Evolutionary conservation across 2,797 vertebrate species (phyloP).

Genomic region (Ibycter americanus): DNA sequence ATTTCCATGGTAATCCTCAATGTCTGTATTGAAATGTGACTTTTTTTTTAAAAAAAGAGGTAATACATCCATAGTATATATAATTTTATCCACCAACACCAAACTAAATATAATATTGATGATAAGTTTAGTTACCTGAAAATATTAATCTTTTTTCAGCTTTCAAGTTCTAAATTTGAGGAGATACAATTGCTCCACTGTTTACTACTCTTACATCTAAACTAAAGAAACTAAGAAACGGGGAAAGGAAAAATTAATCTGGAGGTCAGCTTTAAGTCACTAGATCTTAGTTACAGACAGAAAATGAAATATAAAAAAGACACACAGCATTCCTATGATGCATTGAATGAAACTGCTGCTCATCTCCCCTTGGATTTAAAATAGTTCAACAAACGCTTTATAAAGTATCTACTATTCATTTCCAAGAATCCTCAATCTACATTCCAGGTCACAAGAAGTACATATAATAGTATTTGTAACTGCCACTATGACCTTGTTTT

Average conservation of each 20-base stretch:
- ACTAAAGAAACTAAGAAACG: neutral
- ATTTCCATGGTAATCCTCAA: neutral
- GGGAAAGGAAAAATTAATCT: neutral
- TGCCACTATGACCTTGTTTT: neutral
- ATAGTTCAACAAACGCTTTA: neutral
- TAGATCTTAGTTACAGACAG: neutral
- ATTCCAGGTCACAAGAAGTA: neutral
- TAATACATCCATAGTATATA: neutral
- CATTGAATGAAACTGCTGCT: neutral
- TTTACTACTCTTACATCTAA: conserved; percentile 1
- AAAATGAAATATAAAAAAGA: neutral
- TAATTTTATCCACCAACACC: neutral
- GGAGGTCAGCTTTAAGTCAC: neutral
- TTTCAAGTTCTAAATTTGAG: conserved; percentile 10
- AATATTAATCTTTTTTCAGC: neutral
- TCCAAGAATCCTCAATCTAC: neutral
- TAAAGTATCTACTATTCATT: neutral
- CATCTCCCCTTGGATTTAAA: neutral
- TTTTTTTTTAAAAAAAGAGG: neutral
- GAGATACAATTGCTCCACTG: neutral
- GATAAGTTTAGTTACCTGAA: neutral
- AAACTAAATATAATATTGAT: neutral
- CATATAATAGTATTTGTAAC: neutral
- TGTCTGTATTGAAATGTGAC: neutral
- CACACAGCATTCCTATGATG: neutral